A percentile compares a stretch with the other conserved stretches of the same genome.
These are phyloP conservation scores for Pocillopora meandrina DNA, from an alignment of 92 coral and sea anemone species.

Conservation along the genomic window DNA sequence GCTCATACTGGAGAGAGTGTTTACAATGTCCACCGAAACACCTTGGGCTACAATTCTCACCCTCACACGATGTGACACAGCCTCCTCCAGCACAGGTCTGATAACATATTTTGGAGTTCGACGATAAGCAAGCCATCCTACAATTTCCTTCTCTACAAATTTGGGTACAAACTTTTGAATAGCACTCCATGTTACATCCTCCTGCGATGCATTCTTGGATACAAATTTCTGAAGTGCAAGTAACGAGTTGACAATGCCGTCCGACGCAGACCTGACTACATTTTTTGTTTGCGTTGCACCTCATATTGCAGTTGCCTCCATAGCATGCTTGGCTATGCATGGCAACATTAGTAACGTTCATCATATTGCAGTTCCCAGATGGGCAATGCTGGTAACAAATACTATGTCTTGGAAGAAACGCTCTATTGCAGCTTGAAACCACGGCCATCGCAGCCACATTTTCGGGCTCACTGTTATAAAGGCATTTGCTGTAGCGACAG, in stretches of 20 bases:
- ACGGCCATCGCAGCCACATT: slow-evolving; percentile 19
- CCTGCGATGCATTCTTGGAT: slow-evolving; percentile 85
- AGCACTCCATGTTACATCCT: slow-evolving; percentile 83
- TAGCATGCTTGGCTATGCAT: slow-evolving; percentile 75
- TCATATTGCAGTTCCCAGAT: slow-evolving; percentile 67
- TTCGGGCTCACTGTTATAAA: slow-evolving; percentile 22
- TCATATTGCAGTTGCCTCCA: slow-evolving; percentile 81
- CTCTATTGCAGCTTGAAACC: slow-evolving; percentile 61
- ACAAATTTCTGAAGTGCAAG: slow-evolving; percentile 76
- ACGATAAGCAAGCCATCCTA: slow-evolving; percentile 67
- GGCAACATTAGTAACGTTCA: slow-evolving; percentile 26
- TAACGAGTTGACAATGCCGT: slow-evolving; percentile 69
- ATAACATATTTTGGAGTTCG: slow-evolving; percentile 58
- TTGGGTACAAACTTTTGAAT: slow-evolving; percentile 74
- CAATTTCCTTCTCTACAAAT: slow-evolving; percentile 84
- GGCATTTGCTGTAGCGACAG: slow-evolving; percentile 68
- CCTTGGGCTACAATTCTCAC: slow-evolving; percentile 73
- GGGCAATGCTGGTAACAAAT: slow-evolving; percentile 77
- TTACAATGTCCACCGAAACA: slow-evolving; percentile 77
- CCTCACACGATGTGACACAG: slow-evolving; percentile 72
- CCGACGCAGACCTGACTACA: slow-evolving; percentile 88
- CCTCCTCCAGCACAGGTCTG: slow-evolving; percentile 84
- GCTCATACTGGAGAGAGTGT: slow-evolving; percentile 46
- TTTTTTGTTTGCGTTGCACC: slow-evolving; percentile 58
- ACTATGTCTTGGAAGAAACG: slow-evolving; percentile 15